phyloP scores from a whole-genome alignment of 2,888 invertebrate genomes.

The Rhamphomyia laevipes region DNA sequence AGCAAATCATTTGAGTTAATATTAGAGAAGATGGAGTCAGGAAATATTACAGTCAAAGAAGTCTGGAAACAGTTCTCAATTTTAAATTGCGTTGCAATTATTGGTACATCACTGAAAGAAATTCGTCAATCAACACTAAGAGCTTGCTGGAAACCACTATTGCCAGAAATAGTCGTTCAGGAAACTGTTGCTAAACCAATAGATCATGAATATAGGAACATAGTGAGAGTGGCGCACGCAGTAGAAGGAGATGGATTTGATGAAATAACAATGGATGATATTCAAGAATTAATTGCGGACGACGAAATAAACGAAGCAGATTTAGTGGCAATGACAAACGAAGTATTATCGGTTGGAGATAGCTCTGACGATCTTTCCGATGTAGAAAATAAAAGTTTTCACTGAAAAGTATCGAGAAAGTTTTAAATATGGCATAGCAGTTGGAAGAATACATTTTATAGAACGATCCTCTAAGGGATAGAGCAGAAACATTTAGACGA shows the following conservation, averaged over 20 bases:
- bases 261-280: constrained; percentile 6
- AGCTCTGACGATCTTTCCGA: constrained; percentile 1
- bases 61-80: no score
- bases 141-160: no score
- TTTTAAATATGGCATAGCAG: constrained; percentile 4
- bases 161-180: no score
- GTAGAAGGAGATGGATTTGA: constrained; percentile 7
- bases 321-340: neutral
- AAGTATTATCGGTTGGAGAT: neutral
- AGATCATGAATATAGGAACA: constrained; percentile 5
- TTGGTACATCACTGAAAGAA: no score
- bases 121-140: no score
- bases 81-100: no score
- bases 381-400: constrained; percentile 4
- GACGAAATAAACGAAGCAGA: constrained; percentile 10
- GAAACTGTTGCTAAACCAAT: constrained; percentile 7
- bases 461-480: constrained; percentile 1
- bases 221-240: constrained; percentile 2
- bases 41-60: no score
- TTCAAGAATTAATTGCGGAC: constrained; percentile 7
- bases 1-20: no score
- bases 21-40: no score
- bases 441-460: constrained; percentile 1
- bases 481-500: constrained; percentile 2
- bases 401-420: constrained; percentile 4